Base-by-base conservation (phyloP, 2,797 vertebrate species). In the Nannoperca australis region DNA sequence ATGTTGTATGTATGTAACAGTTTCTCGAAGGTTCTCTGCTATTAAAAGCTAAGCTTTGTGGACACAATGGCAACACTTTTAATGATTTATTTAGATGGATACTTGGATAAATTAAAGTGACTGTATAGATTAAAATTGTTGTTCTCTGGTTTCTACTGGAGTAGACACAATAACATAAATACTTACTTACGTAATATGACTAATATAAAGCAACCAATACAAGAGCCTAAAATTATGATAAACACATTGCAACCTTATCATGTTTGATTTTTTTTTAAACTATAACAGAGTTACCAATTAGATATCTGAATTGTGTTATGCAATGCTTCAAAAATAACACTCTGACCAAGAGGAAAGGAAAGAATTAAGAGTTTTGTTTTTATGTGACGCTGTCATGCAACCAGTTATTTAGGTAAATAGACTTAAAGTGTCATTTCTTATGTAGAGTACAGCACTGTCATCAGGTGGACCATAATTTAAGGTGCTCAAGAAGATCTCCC, bases 61-160 rank as follows among this genome's bases (percentile, higher is more conserved):
- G 44, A 65, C 40, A 60, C 34, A 54, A 15, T 54, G 32, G 34
- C 42, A 17, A 27, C 44, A 55, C 49, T 14, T 70, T 54, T 9
- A 78, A 82, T 88, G 1, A 82, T 78, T 84, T 61, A 87, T 79
- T 70, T 42, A 76, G 30, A 70, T 11, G 1, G 20, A 9, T 44
- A 68, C 54, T n/a, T 59, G 45, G 18, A 61, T 45, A 45, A 49
- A 77, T 76, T 40, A 64, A 61, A 66, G 45, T 63, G 54, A 71
- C 70, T 67, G 18, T 51, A 61, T 10, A 22, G 53, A 76, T 74
- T 58, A 44, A 51, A 55, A 53, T 73, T 66, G 24, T 30, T 42
- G 24, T 42, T 83, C 34, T 58, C 72, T 77, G 49, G 44, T 87
- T 72, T 83, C 62, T 51, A 22, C n/a, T 62, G 22, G 2, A 58